Conservation (phyloP, 2,888 invertebrate genomes). For the Vesta saturnalis region DNA sequence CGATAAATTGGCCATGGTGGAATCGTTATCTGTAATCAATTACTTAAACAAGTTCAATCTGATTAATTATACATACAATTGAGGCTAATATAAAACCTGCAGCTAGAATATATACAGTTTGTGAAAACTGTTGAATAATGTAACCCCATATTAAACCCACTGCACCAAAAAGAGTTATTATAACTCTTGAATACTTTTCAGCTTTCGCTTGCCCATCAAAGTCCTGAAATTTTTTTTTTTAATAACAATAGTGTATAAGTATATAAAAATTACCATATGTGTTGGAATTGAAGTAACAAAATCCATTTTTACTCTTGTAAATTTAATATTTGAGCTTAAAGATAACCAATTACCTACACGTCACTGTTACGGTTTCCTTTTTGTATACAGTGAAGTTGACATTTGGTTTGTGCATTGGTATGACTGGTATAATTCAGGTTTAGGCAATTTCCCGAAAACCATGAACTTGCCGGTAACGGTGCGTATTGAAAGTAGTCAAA, state of each 20-base stretch:
- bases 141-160: constrained; percentile 94
- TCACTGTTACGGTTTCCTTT: too few species aligned
- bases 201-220: constrained; percentile 92
- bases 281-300: constrained; percentile 56
- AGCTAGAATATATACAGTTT: constrained; percentile 91
- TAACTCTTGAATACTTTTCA: constrained; percentile 88
- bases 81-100: constrained; percentile 91
- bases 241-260: constrained; percentile 13
- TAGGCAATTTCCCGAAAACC: too few species aligned
- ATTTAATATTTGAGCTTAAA: too few species aligned
- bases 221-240: constrained; percentile 67
- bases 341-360: too few species aligned
- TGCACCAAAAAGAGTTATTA: constrained; percentile 89
- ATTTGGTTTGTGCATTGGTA: too few species aligned
- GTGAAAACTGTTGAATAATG: constrained; percentile 94
- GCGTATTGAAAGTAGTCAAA: too few species aligned
- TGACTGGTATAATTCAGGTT: too few species aligned
- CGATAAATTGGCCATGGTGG: constrained; percentile 98
- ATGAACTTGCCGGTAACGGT: too few species aligned
- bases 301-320: too few species aligned
- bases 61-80: constrained; percentile 73
- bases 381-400: too few species aligned
- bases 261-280: constrained; percentile 58
- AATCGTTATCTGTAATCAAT: constrained; percentile 74
- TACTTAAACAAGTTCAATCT: constrained; percentile 13